Conservation (phyloP, 2,113 vertebrate genomes). For the Trichomycterus rosablanca region DNA sequence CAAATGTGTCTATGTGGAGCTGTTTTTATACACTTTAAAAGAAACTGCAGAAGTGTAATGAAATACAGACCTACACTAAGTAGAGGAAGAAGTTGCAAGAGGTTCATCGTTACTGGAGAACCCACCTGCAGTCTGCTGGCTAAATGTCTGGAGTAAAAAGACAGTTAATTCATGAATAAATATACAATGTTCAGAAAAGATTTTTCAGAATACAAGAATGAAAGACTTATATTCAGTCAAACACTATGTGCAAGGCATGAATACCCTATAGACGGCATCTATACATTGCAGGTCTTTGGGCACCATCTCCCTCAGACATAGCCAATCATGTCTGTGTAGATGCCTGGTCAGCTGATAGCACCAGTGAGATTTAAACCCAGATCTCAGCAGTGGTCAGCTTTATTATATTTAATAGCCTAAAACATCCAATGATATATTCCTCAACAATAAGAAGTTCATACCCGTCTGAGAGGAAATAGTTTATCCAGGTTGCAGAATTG, state of each 20-base stretch:
- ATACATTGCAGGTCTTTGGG: too few species aligned
- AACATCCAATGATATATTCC: neutral
- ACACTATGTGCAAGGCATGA: too few species aligned
- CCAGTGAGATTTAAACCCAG: too few species aligned
- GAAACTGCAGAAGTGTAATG: slow-evolving; percentile 3
- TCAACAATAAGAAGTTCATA: slow-evolving; percentile 48
- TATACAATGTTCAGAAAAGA: neutral
- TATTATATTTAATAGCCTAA: too few species aligned
- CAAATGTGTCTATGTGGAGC: neutral
- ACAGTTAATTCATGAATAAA: too few species aligned
- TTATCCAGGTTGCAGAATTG: slow-evolving; percentile 68
- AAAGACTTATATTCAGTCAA: neutral
- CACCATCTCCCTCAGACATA: too few species aligned
- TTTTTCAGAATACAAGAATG: neutral
- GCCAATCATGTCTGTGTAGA: too few species aligned
- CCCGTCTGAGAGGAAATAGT: slow-evolving; percentile 81
- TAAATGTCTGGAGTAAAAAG: slow-evolving; percentile 62
- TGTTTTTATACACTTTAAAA: slow-evolving; percentile 6
- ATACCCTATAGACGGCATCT: too few species aligned
- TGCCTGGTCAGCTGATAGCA: too few species aligned
- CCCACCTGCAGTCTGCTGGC: slow-evolving; percentile 75
- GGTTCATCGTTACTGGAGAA: slow-evolving; percentile 65
- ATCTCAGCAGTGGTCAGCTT: too few species aligned
- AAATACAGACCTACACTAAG: slow-evolving; percentile 58
- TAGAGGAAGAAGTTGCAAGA: slow-evolving; percentile 66